Base-by-base conservation (phyloP, 2,888 invertebrate species). In the Fragum fragum region DNA sequence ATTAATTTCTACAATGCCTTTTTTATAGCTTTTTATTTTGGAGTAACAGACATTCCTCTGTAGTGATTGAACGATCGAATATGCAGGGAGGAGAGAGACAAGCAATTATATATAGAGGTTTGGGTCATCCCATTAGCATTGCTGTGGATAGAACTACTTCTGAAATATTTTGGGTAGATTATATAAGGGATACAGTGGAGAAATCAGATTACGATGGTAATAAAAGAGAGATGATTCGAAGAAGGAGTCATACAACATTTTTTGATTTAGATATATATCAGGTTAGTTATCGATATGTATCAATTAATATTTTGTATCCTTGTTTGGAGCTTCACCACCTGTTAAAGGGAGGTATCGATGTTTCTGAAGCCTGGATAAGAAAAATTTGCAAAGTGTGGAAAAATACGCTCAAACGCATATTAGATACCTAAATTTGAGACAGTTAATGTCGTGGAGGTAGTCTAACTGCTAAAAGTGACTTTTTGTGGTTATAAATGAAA, bases 131-230 rank as follows among this genome's bases (percentile, higher is more conserved):
- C 0, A 9, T 26, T 7, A 28, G 32, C 55, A 66, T 75, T 11
- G 75, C 36, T 26, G 53, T 57, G 3, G 75, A 75, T 57, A 7
- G n/a, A 16, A 18, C 36, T 7, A 11, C 21, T 5, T 1, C 53
- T 14, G 28, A 26, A 14, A 66, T 75, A n/a, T 69, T 55, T 66
- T 75, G 75, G 75, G 57, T 57, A 3, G 75, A 75, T 55, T 28
- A 11, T 23, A 23, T n/a, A n/a, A 55, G 57, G n/a, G 55, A 68
- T 57, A 75, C 68, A 6, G 23, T 75, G 2, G 75, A 75, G 11
- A 14, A 23, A 5, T 29, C 68, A 2, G 42, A 57, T 23, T 68
- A 32, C 28, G 39, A 68, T 36, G 75, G 75, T 18, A 32, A 18
- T 21, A 42, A 42, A 23, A 21, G 75, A 32, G 47, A 53, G 29